Evolutionary conservation across 2,113 vertebrate genomes (phyloP).

Genomic region (Gavialis gangeticus): DNA sequence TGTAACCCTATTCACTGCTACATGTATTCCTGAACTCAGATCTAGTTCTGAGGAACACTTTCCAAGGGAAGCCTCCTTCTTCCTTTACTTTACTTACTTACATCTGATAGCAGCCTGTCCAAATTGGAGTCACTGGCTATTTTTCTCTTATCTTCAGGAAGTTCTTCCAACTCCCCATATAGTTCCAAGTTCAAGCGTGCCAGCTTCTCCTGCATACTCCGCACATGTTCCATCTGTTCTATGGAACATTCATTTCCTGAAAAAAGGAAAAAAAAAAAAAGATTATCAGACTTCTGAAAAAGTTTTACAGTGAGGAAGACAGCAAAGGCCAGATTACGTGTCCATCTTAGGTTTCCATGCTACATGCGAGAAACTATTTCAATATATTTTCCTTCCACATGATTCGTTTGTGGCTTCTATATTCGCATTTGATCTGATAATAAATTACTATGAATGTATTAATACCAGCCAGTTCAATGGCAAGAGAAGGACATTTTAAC

Average conservation of each 20-base stretch:
- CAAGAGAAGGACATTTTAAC: background rate
- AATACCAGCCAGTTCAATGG: rapidly evolving
- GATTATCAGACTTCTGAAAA: background rate
- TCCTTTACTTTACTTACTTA: slow-evolving; percentile 79
- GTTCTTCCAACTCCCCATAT: slow-evolving; percentile 92
- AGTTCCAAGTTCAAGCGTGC: slow-evolving; percentile 96
- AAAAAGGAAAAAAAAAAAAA: background rate
- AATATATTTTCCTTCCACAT: background rate
- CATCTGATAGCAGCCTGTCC: slow-evolving; percentile 93
- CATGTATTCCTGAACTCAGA: background rate
- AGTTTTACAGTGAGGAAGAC: slow-evolving; percentile 6
- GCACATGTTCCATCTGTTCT: slow-evolving; percentile 96
- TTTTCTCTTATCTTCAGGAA: slow-evolving; percentile 93
- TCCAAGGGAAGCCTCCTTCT: rapidly evolving
- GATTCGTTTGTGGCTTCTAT: background rate
- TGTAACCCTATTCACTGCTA: rapidly evolving
- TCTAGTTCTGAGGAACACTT: background rate
- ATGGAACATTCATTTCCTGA: slow-evolving; percentile 97
- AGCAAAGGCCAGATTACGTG: background rate
- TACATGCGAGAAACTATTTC: background rate
- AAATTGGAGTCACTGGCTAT: slow-evolving; percentile 91
- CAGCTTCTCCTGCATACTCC: slow-evolving; percentile 98
- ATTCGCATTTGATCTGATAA: background rate
- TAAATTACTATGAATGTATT: background rate
- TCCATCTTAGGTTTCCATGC: background rate